Conservation (phyloP, 1,140 invertebrate genomes). For the Temnothorax nylanderi region DNA sequence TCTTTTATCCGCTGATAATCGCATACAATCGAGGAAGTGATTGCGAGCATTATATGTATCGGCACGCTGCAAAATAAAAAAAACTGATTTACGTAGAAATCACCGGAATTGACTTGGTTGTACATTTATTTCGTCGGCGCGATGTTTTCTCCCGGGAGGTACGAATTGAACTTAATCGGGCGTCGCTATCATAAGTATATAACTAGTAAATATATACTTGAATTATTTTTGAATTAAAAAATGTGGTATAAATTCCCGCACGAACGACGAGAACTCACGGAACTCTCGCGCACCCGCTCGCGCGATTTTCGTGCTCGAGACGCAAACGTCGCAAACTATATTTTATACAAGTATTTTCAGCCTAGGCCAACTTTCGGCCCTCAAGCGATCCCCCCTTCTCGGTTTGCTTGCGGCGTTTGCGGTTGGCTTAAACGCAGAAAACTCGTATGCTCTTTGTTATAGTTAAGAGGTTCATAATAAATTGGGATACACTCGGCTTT, state of each 20-base stretch:
- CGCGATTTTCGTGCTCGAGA: constrained; percentile 24
- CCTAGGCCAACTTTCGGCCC: constrained; percentile 81
- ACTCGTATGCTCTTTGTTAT: constrained; percentile 65
- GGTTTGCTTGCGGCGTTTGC: background rate
- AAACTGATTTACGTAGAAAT: constrained; percentile 68
- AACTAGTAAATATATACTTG: background rate
- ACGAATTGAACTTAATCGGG: background rate
- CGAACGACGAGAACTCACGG: constrained; percentile 55
- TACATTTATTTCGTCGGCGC: background rate
- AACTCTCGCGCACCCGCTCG: background rate
- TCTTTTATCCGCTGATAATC: constrained; percentile 59
- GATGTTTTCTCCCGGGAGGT: background rate
- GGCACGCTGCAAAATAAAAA: constrained; percentile 49
- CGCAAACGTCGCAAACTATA: constrained; percentile 71
- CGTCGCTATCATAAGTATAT: background rate
- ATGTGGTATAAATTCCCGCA: background rate
- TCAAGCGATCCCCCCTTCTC: constrained; percentile 38
- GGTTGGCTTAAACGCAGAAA: constrained; percentile 58
- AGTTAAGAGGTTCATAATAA: constrained; percentile 67
- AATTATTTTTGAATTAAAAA: background rate
- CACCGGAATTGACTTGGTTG: constrained; percentile 31
- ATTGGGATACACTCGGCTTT: background rate
- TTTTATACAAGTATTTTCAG: constrained; percentile 84
- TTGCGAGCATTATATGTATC: constrained; percentile 65
- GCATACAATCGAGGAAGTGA: constrained; percentile 73